Evolutionary conservation across 92 coral and sea anemone genomes (phyloP), one percentile per base, ranked within the genome.

Genomic region (Pocillopora grandis): DNA sequence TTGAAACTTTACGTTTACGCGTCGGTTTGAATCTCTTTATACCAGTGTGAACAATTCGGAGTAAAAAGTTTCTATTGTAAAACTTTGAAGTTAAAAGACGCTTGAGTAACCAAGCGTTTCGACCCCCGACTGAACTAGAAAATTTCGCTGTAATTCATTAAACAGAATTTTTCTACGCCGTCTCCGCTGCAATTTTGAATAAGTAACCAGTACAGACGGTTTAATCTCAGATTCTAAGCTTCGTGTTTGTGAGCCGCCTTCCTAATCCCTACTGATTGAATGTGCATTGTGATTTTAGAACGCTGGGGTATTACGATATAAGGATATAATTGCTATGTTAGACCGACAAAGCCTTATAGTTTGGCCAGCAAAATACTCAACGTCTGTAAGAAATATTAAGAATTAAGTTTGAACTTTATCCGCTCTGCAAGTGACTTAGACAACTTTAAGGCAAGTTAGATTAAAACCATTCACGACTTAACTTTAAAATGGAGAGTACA

Each of bases 211-310:
- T 14, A 9, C 27, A n/a, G 49, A 36, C 67, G 67, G 68, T 70
- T 11, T 16, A 27, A 36, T 33, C 12, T 5, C 12, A 58, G 78
- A 58, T 48, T 35, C 62, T 55, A 21, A 55, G 17, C 72, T 49
- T n/a, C 14, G 60, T 72, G 12, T 68, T 17, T 69, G n/a, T 21
- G 59, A 58, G 62, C 67, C 79, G 78, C 69, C 62, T 48, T 13
- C 16, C 9, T 83, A 74, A 83, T 83, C 86, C 80, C 56, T 65
- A 23, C 72, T 74, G 19, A 83, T 83, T 83, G 80, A 73, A 83
- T 74, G 58, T 83, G 73, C 65, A 23, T 62, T 48, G 62, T 49
- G 66, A 35, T 42, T 11, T 21, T 16, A 33, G 10, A 62, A 27
- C 86, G 49, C 35, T 56, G 36, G 73, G 65, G 31, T 62, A 36